Evolutionary conservation across 1,140 invertebrate species (phyloP).

Genomic region (Paramacrobiotus metropolitanus): DNA sequence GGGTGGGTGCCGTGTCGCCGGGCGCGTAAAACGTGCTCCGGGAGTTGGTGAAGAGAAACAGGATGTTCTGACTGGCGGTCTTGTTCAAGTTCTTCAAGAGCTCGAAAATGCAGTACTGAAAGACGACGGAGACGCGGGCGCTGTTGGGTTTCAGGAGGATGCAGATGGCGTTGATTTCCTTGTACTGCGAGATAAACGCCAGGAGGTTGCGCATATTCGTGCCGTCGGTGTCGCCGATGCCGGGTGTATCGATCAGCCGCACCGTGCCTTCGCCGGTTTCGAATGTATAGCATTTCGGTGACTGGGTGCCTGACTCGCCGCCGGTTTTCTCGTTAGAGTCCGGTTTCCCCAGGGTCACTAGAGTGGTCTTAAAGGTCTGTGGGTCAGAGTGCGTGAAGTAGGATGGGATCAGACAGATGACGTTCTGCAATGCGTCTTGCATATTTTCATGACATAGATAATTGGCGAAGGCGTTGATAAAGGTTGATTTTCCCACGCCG

Average conservation of each 20-base stretch:
- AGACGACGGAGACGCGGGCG: slow-evolving; percentile 8
- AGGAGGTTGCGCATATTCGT: slow-evolving; percentile 16
- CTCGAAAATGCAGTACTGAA: slow-evolving; percentile 13
- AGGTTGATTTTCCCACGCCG: slow-evolving; percentile 14
- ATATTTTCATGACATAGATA: slow-evolving; percentile 10
- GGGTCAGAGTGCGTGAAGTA: background rate
- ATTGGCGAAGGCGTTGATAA: slow-evolving; percentile 13
- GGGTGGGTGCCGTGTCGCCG: slow-evolving; percentile 10
- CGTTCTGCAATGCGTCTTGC: slow-evolving; percentile 9
- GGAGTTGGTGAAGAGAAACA: slow-evolving; percentile 13
- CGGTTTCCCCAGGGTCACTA: background rate
- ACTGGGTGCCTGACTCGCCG: slow-evolving; percentile 9
- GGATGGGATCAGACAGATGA: background rate
- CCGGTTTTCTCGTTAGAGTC: background rate
- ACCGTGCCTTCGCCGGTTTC: slow-evolving; percentile 8
- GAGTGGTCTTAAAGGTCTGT: background rate
- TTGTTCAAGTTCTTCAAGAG: slow-evolving; percentile 14
- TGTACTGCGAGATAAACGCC: slow-evolving; percentile 7
- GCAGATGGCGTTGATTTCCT: slow-evolving; percentile 15
- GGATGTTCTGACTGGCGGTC: slow-evolving; percentile 9
- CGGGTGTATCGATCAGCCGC: slow-evolving; percentile 17
- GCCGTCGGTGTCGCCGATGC: slow-evolving; percentile 18
- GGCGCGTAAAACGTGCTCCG: slow-evolving; percentile 12
- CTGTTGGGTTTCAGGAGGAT: slow-evolving; percentile 13
- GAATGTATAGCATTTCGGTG: slow-evolving; percentile 8